Percentiles rank a stretch among this genome's conserved stretches.
Evolutionary conservation across 2,113 vertebrate genomes (phyloP).

Genomic region (Sciurus niger): DNA sequence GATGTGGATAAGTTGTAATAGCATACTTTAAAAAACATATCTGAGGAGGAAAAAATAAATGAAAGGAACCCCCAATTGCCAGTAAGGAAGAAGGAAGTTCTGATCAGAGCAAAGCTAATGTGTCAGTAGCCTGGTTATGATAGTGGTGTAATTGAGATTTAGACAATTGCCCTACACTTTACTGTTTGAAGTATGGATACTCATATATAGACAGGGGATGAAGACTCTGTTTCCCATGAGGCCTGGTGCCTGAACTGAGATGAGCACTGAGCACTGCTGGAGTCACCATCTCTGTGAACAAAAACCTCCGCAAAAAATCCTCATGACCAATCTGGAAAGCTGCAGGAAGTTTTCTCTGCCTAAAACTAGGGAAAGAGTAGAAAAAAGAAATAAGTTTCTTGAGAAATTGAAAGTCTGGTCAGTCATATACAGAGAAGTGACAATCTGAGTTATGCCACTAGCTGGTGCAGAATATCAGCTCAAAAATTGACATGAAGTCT

Average conservation of each 20-base stretch:
- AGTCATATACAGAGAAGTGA: background rate
- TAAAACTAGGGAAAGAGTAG: background rate
- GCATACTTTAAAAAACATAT: background rate
- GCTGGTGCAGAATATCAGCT: background rate
- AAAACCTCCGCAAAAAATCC: background rate
- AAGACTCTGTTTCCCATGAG: background rate
- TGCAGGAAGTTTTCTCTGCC: background rate
- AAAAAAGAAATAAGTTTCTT: background rate
- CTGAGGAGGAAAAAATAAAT: background rate
- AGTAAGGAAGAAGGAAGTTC: conserved; percentile 25
- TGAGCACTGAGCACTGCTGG: background rate
- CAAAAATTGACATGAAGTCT: background rate
- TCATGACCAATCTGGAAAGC: background rate
- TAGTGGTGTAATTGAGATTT: background rate
- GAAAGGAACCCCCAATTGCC: background rate
- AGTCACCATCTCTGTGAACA: background rate
- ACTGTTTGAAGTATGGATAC: background rate
- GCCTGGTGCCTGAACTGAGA: background rate
- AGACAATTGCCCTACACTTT: background rate
- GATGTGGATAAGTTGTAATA: background rate
- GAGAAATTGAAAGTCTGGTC: background rate
- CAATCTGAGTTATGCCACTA: background rate
- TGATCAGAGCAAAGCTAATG: background rate
- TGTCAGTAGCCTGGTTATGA: background rate
- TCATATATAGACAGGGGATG: background rate